Conservation (phyloP, 2,797 vertebrate species). For the Hypotaenidia philippensis region DNA sequence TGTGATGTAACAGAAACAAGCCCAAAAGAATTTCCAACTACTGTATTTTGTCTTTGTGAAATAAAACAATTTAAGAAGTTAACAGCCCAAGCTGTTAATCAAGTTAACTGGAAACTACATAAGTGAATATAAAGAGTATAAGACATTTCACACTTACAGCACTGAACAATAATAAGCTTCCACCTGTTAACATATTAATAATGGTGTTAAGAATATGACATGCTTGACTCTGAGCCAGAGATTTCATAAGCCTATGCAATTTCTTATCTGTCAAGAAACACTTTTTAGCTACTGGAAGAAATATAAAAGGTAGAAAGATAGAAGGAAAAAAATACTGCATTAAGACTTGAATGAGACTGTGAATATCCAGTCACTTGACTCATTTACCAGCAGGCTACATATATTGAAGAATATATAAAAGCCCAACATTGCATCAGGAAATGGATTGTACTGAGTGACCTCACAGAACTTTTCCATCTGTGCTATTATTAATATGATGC, state of each 20-base stretch:
- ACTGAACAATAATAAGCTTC: conserved; percentile 74
- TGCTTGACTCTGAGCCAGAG: conserved; percentile 58
- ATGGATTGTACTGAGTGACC: conserved; percentile 53
- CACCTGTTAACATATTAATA: conserved; percentile 80
- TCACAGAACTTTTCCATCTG: conserved; percentile 61
- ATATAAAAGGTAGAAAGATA: conserved; percentile 45
- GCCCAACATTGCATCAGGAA: conserved; percentile 36
- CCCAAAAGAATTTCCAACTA: conserved; percentile 28
- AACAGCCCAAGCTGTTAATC: conserved; percentile 62
- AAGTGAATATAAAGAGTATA: conserved; percentile 60
- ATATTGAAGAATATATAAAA: conserved; percentile 51
- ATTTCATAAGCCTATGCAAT: conserved; percentile 75
- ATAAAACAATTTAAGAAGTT: conserved; percentile 61
- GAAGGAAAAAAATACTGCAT: conserved; percentile 2
- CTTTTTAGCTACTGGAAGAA: conserved; percentile 67
- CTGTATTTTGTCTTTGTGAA: conserved; percentile 30
- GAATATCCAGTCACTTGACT: conserved; percentile 56
- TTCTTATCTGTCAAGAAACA: conserved; percentile 76
- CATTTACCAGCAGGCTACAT: conserved; percentile 53
- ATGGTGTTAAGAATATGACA: conserved; percentile 72
- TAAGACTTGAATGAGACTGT: conserved; percentile 48
- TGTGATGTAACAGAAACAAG: conserved; percentile 27
- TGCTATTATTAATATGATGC: conserved; percentile 65
- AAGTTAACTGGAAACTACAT: conserved; percentile 71
- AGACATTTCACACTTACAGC: conserved; percentile 70